These are phyloP conservation scores for Hormaphis cornu DNA, from an alignment of 1,140 invertebrate species.

Conservation along the genomic window DNA sequence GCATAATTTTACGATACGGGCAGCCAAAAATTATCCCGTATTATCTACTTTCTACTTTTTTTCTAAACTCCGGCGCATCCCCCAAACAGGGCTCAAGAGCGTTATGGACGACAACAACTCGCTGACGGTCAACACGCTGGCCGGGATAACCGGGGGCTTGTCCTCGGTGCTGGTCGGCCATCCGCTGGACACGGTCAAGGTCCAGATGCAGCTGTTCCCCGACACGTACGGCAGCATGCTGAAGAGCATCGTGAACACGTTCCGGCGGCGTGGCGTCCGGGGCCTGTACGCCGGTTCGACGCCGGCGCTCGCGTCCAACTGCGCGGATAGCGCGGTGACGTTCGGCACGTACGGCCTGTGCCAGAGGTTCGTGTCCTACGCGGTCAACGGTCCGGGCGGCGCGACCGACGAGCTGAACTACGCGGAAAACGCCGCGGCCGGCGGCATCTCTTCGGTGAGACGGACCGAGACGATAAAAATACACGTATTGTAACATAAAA, in stretches of 20 bases:
- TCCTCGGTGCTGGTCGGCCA: conserved; percentile 92
- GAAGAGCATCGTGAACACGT: too few relatives aligned
- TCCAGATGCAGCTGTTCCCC: conserved; percentile 72
- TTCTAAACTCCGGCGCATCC: too few relatives aligned
- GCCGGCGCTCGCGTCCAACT: conserved; percentile 87
- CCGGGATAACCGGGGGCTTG: conserved; percentile 61
- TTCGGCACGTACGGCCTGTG: conserved; percentile 96
- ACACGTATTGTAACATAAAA: too few relatives aligned
- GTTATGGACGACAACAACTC: too few relatives aligned
- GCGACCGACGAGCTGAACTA: conserved; percentile 63
- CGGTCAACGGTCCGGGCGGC: too few relatives aligned
- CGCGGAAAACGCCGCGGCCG: conserved; percentile 79
- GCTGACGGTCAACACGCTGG: conserved; percentile 31
- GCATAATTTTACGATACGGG: too few relatives aligned
- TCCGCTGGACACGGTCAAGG: conserved; percentile 90
- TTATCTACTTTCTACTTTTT: too few relatives aligned
- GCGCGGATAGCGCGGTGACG: conserved; percentile 94
- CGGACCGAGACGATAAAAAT: too few relatives aligned
- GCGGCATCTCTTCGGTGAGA: conserved; percentile 70
- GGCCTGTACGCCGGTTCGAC: conserved; percentile 92
- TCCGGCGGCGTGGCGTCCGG: conserved; percentile 62
- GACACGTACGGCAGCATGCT: conserved; percentile 68
- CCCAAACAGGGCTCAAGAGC: too few relatives aligned
- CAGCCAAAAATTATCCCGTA: too few relatives aligned
- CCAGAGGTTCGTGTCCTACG: conserved; percentile 72